Evolutionary conservation across 2,113 vertebrate species (phyloP).

Genomic region (Rhombomys opimus): DNA sequence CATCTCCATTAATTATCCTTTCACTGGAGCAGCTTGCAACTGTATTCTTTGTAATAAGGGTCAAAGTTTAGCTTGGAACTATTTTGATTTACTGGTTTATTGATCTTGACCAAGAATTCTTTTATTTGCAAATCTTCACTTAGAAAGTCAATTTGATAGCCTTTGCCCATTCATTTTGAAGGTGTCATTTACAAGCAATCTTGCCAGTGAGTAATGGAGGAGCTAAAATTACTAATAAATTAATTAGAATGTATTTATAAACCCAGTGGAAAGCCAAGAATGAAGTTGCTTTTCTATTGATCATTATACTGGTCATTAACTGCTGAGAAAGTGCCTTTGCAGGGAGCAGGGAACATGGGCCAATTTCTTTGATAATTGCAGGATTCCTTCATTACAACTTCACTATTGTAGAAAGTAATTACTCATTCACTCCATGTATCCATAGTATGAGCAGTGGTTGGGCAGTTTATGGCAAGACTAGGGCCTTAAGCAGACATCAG

Average conservation of each 20-base stretch:
- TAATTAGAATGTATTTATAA: conserved; percentile 77
- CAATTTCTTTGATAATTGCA: conserved; percentile 58
- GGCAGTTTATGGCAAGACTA: conserved; percentile 46
- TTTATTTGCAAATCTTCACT: conserved; percentile 72
- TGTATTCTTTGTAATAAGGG: conserved; percentile 52
- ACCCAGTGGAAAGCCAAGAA: conserved; percentile 57
- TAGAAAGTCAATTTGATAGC: conserved; percentile 76
- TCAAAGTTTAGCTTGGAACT: conserved; percentile 53
- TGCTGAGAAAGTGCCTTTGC: conserved; percentile 63
- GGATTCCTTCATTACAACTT: conserved; percentile 50
- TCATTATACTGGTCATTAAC: conserved; percentile 68
- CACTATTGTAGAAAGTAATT: conserved; percentile 58
- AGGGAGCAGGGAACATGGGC: conserved; percentile 13
- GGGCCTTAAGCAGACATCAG: conserved; percentile 57
- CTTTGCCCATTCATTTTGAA: conserved; percentile 70
- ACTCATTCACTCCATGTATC: conserved; percentile 19
- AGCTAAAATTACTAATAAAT: conserved; percentile 74
- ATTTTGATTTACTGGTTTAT: conserved; percentile 74
- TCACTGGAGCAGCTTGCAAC: conserved; percentile 48
- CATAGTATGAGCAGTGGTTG: conserved; percentile 29
- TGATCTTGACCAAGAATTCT: conserved; percentile 72
- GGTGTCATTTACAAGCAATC: conserved; percentile 50
- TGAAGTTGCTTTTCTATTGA: conserved; percentile 72
- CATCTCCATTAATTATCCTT: conserved; percentile 8
- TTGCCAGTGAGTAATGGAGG: conserved; percentile 63